These are phyloP conservation scores for Thera britannica DNA, from an alignment of 2,888 invertebrate species.

Conservation along the genomic window DNA sequence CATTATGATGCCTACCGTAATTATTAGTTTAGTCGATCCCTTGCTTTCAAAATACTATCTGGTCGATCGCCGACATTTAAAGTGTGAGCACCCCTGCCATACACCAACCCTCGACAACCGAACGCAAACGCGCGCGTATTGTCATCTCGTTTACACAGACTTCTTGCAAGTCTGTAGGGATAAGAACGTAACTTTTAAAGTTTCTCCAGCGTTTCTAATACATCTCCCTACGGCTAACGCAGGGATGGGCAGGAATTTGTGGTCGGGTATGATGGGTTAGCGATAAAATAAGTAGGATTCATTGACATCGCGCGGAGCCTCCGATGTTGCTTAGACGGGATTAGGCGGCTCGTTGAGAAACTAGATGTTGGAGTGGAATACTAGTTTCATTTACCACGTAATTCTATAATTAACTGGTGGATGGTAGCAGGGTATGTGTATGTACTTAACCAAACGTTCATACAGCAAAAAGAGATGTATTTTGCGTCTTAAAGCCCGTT, in stretches of 20 bases:
- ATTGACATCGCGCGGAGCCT: slow-evolving; percentile 73
- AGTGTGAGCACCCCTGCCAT: slow-evolving; percentile 19
- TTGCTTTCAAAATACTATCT: too few species aligned
- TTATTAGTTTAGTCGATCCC: too few species aligned
- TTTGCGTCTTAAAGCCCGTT: too few species aligned
- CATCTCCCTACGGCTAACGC: slow-evolving; percentile 8
- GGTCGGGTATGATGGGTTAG: slow-evolving; percentile 54
- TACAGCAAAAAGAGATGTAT: neutral
- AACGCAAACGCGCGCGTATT: slow-evolving; percentile 57
- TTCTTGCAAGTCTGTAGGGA: slow-evolving; percentile 48
- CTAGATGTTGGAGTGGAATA: slow-evolving; percentile 43
- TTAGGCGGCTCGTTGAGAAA: slow-evolving; percentile 49
- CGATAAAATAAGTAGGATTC: slow-evolving; percentile 72
- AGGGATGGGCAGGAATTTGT: slow-evolving; percentile 13
- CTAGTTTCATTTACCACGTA: slow-evolving; percentile 1
- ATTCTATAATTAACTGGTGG: slow-evolving; percentile 4
- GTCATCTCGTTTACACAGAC: slow-evolving; percentile 36
- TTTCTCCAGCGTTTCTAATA: slow-evolving; percentile 51
- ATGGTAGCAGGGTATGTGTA: neutral
- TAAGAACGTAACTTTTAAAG: slow-evolving; percentile 51
- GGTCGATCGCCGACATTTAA: too few species aligned
- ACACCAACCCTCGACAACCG: slow-evolving; percentile 44
- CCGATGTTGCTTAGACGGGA: slow-evolving; percentile 68
- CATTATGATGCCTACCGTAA: too few species aligned
- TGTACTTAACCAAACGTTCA: neutral